Percentiles rank a stretch among this genome's conserved stretches.
Conservation (phyloP, 2,888 invertebrate genomes). For the Nomada flava region DNA sequence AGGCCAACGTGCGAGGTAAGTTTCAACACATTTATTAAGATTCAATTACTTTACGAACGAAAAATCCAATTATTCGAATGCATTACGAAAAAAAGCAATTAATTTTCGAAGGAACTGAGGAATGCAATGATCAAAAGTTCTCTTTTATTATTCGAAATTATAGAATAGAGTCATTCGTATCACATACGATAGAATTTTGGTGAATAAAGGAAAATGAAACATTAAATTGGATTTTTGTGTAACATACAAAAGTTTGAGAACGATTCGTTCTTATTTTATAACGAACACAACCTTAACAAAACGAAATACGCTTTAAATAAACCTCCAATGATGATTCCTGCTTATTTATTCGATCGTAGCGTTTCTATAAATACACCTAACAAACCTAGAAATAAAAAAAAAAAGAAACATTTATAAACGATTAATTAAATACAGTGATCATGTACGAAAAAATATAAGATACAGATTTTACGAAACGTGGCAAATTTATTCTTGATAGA, state of each 20-base stretch:
- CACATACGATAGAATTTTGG: conserved; percentile 27
- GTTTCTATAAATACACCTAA: conserved; percentile 19
- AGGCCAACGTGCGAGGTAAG: background rate
- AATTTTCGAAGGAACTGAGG: background rate
- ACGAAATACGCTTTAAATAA: conserved; percentile 25
- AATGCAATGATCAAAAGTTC: conserved; percentile 1
- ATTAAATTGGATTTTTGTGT: background rate
- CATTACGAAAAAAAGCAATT: background rate
- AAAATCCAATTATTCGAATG: background rate
- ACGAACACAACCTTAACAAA: conserved; percentile 10
- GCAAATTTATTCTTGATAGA: conserved; percentile 18
- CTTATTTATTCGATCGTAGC: background rate
- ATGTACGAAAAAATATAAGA: conserved; percentile 5
- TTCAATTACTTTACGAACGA: background rate
- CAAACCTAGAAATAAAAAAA: background rate
- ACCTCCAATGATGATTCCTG: background rate
- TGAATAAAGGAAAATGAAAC: conserved; percentile 20
- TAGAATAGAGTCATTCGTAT: conserved; percentile 31
- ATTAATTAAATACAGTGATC: background rate
- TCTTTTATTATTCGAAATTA: conserved; percentile 29
- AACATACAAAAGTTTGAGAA: conserved; percentile 17
- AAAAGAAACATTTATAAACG: background rate
- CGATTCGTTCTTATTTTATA: background rate
- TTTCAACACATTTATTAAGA: background rate
- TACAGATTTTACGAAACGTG: background rate